Base-by-base conservation (phyloP, 2,797 vertebrate genomes). In the Enteromius radiatus region DNA sequence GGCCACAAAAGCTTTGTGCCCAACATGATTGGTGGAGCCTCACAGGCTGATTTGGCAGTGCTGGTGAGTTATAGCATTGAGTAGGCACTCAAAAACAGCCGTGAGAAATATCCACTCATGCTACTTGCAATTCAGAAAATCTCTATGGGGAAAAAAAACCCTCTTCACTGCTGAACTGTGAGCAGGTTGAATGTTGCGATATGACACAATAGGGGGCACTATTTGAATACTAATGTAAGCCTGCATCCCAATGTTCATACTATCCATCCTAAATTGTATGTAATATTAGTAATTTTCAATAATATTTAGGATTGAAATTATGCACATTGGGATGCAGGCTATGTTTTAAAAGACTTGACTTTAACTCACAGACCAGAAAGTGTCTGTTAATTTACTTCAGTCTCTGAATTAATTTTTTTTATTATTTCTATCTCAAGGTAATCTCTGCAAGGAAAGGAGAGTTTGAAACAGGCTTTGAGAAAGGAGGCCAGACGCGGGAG, bases 1-100 rank as follows among this genome's bases (percentile, higher is more conserved):
- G 98, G 98, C 65, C 98, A 99, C 90, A 99, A 99, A 94, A 99
- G 98, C 90, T 99, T 99, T 87, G 98, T 99, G 67, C 98, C 98
- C 63, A 99, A 99, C 93, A 99, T 99, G 98, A 99, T 99, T 52
- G 97, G 97, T 54, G 97, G 98, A 0, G 97, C 97, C 69, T 99
- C 98, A 5, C 97, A 99, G 93, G 98, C 98, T 56, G 97, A 99
- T 88, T 86, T 99, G 90, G 97, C 98, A 85, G 97, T 99, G 26
- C 91, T 99, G 96, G 98, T 99, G 94, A 96, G 97, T 89, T 54
- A 71, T 47, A 15, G 38, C n/a, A 14, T 33, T 49, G 59, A 69
- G 7, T 56, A 63, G 69, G 49, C 28, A 70, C 17, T 71, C 31
- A 70, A 49, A 54, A 17, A 31, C 33, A 73, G 17, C 23, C 9